Percentiles rank a stretch among this genome's conserved stretches.
Evolutionary conservation across 23 tunicate genomes (phyloP).

Genomic region (Halocynthia roretzi): DNA sequence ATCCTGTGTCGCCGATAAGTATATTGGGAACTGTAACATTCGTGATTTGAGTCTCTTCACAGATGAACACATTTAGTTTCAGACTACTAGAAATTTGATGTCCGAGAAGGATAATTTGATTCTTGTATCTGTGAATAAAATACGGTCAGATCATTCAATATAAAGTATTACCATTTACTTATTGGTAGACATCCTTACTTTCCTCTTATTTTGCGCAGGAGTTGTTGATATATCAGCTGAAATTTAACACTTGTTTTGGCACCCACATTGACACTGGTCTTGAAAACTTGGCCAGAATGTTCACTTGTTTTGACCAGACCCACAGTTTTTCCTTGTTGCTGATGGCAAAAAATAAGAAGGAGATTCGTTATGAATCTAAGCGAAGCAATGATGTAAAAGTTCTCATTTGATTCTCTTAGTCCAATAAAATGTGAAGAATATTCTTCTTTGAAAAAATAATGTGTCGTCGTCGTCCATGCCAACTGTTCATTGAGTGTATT

Average conservation of each 20-base stretch:
- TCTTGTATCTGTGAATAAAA: slow-evolving; percentile 9
- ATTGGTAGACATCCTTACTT: neutral
- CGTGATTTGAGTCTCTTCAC: neutral
- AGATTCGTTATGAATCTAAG: too few species aligned
- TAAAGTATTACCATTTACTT: neutral
- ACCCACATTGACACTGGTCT: neutral
- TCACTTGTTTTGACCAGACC: slow-evolving; percentile 9
- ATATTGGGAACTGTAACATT: slow-evolving; percentile 5
- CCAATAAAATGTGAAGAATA: too few species aligned
- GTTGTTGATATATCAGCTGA: slow-evolving; percentile 4
- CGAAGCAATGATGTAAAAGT: too few species aligned
- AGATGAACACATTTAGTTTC: neutral
- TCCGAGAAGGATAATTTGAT: slow-evolving; percentile 10
- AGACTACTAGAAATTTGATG: neutral
- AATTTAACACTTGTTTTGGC: neutral
- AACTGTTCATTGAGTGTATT: too few species aligned
- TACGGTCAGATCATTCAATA: neutral
- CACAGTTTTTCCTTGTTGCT: neutral
- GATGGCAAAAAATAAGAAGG: neutral
- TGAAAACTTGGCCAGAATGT: neutral
- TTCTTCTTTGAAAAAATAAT: too few species aligned
- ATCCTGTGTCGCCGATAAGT: neutral
- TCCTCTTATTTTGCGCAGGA: neutral
- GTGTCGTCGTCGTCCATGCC: too few species aligned
- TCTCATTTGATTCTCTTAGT: too few species aligned